Conservation (phyloP, 1,140 invertebrate species). For the Drosophila parvula region DNA sequence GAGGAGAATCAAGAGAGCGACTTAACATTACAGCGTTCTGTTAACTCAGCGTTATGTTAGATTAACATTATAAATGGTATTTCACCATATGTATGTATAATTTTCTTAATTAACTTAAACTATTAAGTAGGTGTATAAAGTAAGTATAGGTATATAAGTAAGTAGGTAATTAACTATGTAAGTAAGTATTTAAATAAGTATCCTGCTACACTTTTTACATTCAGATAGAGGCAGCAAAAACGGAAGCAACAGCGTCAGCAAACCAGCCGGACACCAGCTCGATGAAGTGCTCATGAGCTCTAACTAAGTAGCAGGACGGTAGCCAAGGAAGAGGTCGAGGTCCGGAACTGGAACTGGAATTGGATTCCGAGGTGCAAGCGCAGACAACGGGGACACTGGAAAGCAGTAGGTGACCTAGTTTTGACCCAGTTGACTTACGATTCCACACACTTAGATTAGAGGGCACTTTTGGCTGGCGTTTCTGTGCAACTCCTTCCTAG, state of each 20-base stretch:
- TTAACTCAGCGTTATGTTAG: too few relatives aligned
- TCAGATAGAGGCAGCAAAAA: slow-evolving; percentile 36
- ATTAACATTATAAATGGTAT: too few relatives aligned
- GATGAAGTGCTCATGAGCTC: slow-evolving; percentile 73
- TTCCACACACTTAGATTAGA: slow-evolving; percentile 18
- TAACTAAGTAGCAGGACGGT: slow-evolving; percentile 68
- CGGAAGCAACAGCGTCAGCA: slow-evolving; percentile 39
- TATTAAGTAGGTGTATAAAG: too few relatives aligned
- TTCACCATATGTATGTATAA: too few relatives aligned
- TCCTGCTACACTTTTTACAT: too few relatives aligned
- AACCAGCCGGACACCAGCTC: slow-evolving; percentile 55
- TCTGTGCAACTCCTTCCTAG: slow-evolving; percentile 57
- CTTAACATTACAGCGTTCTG: too few relatives aligned
- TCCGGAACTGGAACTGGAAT: slow-evolving; percentile 43
- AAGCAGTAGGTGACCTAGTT: slow-evolving; percentile 48
- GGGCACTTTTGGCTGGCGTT: slow-evolving; percentile 70
- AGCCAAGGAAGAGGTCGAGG: slow-evolving; percentile 69
- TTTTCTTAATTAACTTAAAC: too few relatives aligned
- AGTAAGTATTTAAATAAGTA: too few relatives aligned
- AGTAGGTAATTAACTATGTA: too few relatives aligned
- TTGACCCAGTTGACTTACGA: slow-evolving; percentile 38
- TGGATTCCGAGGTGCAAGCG: slow-evolving; percentile 8
- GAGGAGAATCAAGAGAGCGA: too few relatives aligned
- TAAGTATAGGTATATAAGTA: too few relatives aligned
- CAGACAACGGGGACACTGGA: slow-evolving; percentile 14